These are phyloP conservation scores for Dermatemys mawii DNA, from an alignment of 2,113 vertebrate genomes.

Conservation along the genomic window DNA sequence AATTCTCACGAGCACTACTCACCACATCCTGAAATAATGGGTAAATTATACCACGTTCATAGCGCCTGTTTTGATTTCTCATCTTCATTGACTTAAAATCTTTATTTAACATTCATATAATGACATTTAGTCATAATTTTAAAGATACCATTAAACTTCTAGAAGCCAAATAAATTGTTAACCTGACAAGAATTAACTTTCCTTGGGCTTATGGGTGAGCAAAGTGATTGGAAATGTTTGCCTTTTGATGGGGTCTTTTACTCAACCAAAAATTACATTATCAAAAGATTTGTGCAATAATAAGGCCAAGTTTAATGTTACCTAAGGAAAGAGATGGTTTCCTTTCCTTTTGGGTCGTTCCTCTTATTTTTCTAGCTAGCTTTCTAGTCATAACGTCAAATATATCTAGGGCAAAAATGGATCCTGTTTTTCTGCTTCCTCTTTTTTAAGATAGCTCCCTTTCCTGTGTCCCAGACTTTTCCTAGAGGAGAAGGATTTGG, in stretches of 20 bases:
- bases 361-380: not conserved
- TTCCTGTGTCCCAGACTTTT: not conserved
- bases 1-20: not conserved
- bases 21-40: not conserved
- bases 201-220: not conserved
- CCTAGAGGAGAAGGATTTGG: not conserved
- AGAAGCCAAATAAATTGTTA: not conserved
- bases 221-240: not conserved
- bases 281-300: not conserved
- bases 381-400: not conserved
- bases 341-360: not conserved
- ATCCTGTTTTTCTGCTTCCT: not conserved
- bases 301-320: not conserved
- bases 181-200: not conserved
- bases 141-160: not conserved
- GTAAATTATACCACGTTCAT: not conserved
- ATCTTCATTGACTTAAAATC: not conserved
- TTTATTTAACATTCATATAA: not conserved
- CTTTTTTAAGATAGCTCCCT: not conserved
- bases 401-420: not conserved
- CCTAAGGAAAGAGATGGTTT: not conserved
- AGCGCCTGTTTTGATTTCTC: not conserved
- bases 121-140: not conserved
- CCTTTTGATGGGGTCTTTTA: not conserved
- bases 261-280: not conserved